Evolutionary conservation across 2,888 invertebrate genomes (phyloP).

Genomic region (Muschampia plurimacula): DNA sequence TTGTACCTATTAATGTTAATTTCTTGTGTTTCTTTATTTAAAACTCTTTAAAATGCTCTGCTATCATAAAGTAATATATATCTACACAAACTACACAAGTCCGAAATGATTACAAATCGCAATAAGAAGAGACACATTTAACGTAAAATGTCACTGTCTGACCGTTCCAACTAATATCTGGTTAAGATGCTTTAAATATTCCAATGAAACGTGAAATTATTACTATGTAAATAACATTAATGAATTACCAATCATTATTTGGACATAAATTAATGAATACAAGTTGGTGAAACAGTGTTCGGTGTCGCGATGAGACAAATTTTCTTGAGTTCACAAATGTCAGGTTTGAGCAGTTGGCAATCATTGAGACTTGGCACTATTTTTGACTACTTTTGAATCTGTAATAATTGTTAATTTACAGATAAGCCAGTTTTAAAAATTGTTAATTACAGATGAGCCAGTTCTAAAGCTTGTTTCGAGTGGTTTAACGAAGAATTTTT

Average conservation of each 20-base stretch:
- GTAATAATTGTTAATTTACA: too few relatives aligned
- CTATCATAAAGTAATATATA: too few relatives aligned
- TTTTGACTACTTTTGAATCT: not conserved
- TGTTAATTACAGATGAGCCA: too few relatives aligned
- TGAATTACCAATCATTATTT: conserved; percentile 33
- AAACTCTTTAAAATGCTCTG: too few relatives aligned
- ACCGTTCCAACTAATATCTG: conserved; percentile 15
- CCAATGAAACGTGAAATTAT: conserved; percentile 38
- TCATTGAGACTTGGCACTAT: conserved; percentile 22
- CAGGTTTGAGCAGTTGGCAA: conserved; percentile 21
- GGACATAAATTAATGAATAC: conserved; percentile 33
- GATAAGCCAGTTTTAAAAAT: too few relatives aligned
- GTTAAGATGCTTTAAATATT: conserved; percentile 31
- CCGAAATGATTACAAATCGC: conserved; percentile 8
- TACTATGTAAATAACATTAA: conserved; percentile 33
- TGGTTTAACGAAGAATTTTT: too few relatives aligned
- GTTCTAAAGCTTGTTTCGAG: too few relatives aligned
- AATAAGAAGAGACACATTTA: not conserved
- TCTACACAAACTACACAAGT: not conserved
- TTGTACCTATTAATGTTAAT: too few relatives aligned
- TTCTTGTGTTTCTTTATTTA: too few relatives aligned
- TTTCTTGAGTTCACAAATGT: conserved; percentile 16
- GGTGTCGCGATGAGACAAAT: conserved; percentile 18
- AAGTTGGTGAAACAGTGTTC: conserved; percentile 10
- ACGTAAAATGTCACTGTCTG: conserved; percentile 14